These are phyloP conservation scores for Ginglymostoma cirratum DNA, from an alignment of 2,113 vertebrate species.

Conservation along the genomic window DNA sequence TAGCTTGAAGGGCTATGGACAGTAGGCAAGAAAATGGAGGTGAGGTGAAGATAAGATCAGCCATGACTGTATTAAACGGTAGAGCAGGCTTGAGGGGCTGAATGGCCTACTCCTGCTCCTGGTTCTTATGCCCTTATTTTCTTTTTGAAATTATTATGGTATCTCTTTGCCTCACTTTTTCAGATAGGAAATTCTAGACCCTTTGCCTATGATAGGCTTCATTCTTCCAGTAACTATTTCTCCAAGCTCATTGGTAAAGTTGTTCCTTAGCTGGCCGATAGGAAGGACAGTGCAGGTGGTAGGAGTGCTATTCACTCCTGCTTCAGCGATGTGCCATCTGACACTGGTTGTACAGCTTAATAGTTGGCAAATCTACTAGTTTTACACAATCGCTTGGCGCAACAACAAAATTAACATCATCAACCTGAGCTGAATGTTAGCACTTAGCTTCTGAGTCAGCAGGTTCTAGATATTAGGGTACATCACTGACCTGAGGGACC, in stretches of 20 bases:
- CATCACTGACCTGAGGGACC: not conserved
- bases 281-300: not conserved
- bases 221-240: not conserved
- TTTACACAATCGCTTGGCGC: not conserved
- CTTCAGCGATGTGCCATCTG: not conserved
- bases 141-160: not conserved
- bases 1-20: too few species aligned
- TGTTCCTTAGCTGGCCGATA: not conserved
- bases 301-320: not conserved
- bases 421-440: not conserved
- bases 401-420: not conserved
- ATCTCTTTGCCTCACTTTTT: not conserved
- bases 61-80: too few species aligned
- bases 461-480: not conserved
- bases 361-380: not conserved
- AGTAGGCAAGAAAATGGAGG: too few species aligned
- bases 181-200: not conserved
- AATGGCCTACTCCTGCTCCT: too few species aligned
- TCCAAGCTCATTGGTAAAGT: not conserved
- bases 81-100: too few species aligned
- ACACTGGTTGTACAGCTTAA: not conserved
- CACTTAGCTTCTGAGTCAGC: not conserved
- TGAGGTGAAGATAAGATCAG: too few species aligned
- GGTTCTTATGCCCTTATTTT: too few species aligned
- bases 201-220: not conserved